These are phyloP conservation scores for Atopsyche davidsoni DNA, from an alignment of 1,140 invertebrate species.

Conservation along the genomic window DNA sequence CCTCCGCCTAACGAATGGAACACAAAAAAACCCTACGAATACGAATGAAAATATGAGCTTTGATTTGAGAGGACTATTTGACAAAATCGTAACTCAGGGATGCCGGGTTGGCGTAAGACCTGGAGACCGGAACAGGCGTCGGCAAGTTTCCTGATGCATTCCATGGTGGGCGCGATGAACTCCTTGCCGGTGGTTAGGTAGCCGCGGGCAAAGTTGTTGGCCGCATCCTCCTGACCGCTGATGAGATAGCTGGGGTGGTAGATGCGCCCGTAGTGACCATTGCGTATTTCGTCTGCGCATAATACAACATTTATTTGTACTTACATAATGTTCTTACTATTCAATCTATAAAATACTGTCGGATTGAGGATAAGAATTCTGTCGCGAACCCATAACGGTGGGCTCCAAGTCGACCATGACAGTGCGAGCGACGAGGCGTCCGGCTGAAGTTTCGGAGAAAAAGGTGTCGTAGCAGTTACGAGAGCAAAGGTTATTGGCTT, in stretches of 20 bases:
- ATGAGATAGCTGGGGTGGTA: conserved; percentile 68
- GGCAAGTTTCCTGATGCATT: conserved; percentile 63
- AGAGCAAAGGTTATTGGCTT: conserved; percentile 19
- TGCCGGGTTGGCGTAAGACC: too few species aligned
- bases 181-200: conserved; percentile 78
- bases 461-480: conserved; percentile 53
- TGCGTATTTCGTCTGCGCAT: conserved; percentile 57
- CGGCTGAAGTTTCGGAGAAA: conserved; percentile 56
- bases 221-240: conserved; percentile 74
- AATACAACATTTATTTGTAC: not conserved
- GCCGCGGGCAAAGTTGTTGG: conserved; percentile 77
- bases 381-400: conserved; percentile 54
- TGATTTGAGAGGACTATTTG: too few species aligned
- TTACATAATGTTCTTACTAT: not conserved
- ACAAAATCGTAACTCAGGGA: too few species aligned
- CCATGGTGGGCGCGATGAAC: conserved; percentile 65
- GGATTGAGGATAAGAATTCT: not conserved
- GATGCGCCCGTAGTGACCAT: conserved; percentile 55
- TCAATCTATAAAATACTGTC: too few species aligned
- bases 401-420: conserved; percentile 78
- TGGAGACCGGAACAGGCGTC: conserved; percentile 78
- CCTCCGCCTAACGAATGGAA: conserved; percentile 75
- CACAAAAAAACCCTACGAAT: conserved; percentile 61
- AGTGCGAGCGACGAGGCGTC: conserved; percentile 69
- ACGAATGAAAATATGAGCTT: too few species aligned